Evolutionary conservation across 2,888 invertebrate species (phyloP).

Genomic region (Eupithecia subfuscata): DNA sequence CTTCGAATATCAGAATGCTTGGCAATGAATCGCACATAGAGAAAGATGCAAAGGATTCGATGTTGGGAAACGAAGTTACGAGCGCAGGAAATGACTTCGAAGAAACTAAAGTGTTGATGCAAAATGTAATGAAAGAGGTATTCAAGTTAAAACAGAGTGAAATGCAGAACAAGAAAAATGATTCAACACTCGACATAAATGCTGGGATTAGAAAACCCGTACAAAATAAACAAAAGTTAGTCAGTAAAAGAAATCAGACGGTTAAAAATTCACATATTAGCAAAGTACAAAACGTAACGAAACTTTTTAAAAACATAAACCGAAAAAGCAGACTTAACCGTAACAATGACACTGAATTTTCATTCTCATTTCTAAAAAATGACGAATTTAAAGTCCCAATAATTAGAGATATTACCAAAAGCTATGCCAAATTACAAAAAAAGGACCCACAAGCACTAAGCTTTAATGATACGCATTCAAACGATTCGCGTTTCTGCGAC

Average conservation of each 20-base stretch:
- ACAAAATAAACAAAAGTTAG: constrained; percentile 3
- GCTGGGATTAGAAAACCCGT: not conserved
- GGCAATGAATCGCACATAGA: not conserved
- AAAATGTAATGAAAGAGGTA: constrained; percentile 64
- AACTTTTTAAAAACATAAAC: constrained; percentile 14
- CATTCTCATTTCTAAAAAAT: constrained; percentile 52
- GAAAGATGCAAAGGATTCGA: constrained; percentile 1
- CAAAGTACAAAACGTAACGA: constrained; percentile 19
- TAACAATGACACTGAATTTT: constrained; percentile 40
- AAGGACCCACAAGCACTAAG: constrained; percentile 15
- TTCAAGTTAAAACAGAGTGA: constrained; percentile 48
- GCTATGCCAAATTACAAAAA: constrained; percentile 4
- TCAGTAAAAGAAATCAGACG: not conserved
- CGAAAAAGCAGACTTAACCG: constrained; percentile 21
- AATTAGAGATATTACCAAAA: constrained; percentile 8
- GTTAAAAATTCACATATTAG: constrained; percentile 4
- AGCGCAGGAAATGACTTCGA: constrained; percentile 36
- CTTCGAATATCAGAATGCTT: constrained; percentile 27
- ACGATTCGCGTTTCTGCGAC: constrained; percentile 11
- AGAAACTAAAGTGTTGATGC: constrained; percentile 57
- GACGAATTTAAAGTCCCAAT: constrained; percentile 15
- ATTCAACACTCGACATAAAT: constrained; percentile 9
- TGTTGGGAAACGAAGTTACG: constrained; percentile 6
- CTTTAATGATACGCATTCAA: constrained; percentile 11
- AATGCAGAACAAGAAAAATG: constrained; percentile 31